Evolutionary conservation across 92 coral and sea anemone genomes (phyloP), one percentile per base, ranked within the genome.

Genomic region (Epizoanthus illoricatus): DNA sequence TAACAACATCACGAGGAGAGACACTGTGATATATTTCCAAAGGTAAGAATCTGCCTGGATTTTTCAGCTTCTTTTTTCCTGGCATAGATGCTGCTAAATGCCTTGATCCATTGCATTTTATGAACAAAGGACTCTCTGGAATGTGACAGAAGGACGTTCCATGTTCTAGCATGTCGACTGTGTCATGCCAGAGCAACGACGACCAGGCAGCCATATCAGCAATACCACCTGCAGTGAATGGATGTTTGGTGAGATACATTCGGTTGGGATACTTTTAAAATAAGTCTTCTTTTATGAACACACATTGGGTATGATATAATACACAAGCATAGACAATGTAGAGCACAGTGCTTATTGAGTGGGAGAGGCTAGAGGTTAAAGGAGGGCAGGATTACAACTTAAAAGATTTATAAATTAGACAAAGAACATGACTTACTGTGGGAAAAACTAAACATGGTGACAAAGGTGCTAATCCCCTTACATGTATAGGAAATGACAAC

Each of bases 141-240:
- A 95, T 80, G 12, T 71, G 36, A 66, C 98, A 95, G 13, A 45
- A 64, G 24, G 91, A 73, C 9, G 98, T 86, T 28, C 98, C 98
- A 75, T 91, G 92, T 86, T 95, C 98, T 23, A 95, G 72, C 98
- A 95, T 91, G 85, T 91, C 91, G 9, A 89, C 85, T 13, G 98
- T 74, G 61, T 89, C 93, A 71, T 94, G 94, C 98, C 98, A 95
- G 11, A 94, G 76, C 23, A 91, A 88, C 18, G 88, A 88, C 1
- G 98, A 87, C 98, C 98, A 95, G 5, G 92, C 98, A 12, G 98
- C 98, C 98, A 95, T 94, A 76, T 95, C 98, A 69, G 96, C 92
- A 19, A 91, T 75, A 9, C 98, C 98, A 45, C 98, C 98, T 94
- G 84, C 45, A 40, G 63, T 52, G 5, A 2, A 40, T 20, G 24